Conservation (phyloP, 2,113 vertebrate species). For the Gymnobelideus leadbeateri region DNA sequence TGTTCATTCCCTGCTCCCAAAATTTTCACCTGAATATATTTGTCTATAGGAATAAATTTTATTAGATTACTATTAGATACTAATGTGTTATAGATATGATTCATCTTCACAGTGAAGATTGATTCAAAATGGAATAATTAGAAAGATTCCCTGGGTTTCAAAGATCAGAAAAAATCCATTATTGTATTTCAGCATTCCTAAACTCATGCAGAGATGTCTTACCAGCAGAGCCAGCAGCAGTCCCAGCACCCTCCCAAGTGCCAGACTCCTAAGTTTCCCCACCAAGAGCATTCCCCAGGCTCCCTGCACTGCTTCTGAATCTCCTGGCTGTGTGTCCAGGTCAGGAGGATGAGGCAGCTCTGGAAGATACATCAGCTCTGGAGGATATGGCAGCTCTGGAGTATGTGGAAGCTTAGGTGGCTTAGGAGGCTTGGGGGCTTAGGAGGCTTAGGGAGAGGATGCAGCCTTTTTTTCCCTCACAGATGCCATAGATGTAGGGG, state of each 20-base stretch:
- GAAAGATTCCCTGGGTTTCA: not conserved
- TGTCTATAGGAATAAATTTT: not conserved
- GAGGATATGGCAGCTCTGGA: not conserved
- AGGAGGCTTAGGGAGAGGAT: conserved; percentile 24
- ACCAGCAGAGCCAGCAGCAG: conserved; percentile 2
- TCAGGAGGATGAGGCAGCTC: not conserved
- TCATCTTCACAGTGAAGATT: not conserved
- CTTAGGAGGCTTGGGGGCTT: not conserved
- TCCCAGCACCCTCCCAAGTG: not conserved
- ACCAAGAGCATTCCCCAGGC: not conserved
- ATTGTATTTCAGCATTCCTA: not conserved
- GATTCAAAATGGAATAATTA: not conserved
- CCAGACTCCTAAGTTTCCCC: not conserved
- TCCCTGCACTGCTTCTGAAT: not conserved
- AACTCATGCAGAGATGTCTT: not conserved
- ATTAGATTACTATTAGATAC: not conserved
- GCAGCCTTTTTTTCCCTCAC: not conserved
- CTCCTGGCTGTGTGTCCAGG: not conserved
- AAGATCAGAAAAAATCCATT: not conserved
- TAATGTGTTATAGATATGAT: not conserved
- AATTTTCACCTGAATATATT: not conserved
- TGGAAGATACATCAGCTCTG: not conserved
- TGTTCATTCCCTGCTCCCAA: not conserved
- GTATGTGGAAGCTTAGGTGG: not conserved
- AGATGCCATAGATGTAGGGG: not conserved